A percentile compares a stretch with the other conserved stretches of the same genome.
phyloP scores from a whole-genome alignment of 2,113 vertebrate genomes.

The Pomatorhinus ruficollis region DNA sequence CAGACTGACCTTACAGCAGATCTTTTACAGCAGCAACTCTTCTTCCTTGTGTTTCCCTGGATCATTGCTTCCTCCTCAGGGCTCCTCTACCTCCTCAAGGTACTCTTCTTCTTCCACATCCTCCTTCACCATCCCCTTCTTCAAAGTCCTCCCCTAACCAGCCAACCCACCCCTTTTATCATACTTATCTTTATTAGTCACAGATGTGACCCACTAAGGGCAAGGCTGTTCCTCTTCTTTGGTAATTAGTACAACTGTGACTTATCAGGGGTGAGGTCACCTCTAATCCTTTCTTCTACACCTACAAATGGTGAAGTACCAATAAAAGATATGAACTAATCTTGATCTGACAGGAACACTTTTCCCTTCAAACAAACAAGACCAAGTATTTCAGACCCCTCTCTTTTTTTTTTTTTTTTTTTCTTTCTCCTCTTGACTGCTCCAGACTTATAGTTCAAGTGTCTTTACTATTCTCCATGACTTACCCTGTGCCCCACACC shows the following conservation, averaged over 20 bases:
- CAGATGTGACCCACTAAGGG: neutral
- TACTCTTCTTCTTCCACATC: neutral
- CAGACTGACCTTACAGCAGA: neutral
- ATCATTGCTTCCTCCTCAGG: neutral
- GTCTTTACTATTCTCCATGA: neutral
- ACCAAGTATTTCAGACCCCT: neutral
- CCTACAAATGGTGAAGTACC: neutral
- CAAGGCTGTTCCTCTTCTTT: neutral
- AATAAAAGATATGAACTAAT: neutral
- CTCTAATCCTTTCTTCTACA: neutral
- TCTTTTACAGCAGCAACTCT: neutral
- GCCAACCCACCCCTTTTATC: neutral
- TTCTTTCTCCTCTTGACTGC: neutral
- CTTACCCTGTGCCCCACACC: neutral
- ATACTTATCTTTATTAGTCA: neutral
- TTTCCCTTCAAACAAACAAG: neutral
- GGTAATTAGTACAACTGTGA: neutral
- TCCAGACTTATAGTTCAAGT: neutral
- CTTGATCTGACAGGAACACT: neutral
- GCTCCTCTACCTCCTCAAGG: neutral
- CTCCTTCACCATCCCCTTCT: neutral
- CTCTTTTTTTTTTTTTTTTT: neutral
- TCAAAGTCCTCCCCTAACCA: neutral
- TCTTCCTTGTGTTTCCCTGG: neutral
- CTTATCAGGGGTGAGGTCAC: neutral